Conservation (phyloP, 2,888 invertebrate species). For the Xylota segnis region DNA sequence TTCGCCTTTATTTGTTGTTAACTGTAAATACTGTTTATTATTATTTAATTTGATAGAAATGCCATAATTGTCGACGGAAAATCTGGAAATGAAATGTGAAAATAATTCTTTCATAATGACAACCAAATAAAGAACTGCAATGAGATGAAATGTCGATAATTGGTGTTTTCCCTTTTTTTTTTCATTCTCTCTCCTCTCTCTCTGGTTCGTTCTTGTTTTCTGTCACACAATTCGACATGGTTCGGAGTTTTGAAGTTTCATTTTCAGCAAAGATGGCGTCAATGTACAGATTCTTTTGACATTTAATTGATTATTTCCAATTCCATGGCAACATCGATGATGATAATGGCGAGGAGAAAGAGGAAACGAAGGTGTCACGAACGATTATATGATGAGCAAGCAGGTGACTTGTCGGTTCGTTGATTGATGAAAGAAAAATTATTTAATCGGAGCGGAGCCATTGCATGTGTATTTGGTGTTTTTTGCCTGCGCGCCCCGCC, state of each 20-base stretch:
- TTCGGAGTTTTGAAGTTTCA: conserved; percentile 5
- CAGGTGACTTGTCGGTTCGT: conserved; percentile 26
- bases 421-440: conserved; percentile 43
- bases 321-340: background rate
- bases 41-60: conserved; percentile 52
- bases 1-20: conserved; percentile 47
- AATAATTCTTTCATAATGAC: conserved; percentile 35
- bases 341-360: background rate
- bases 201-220: background rate
- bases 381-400: conserved; percentile 38
- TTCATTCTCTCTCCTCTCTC: background rate
- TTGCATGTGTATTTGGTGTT: conserved; percentile 4
- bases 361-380: conserved; percentile 13
- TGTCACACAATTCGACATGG: conserved; percentile 1
- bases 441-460: conserved; percentile 18
- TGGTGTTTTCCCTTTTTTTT: conserved; percentile 43
- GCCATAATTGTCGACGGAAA: conserved; percentile 49
- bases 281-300: background rate
- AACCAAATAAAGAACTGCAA: conserved; percentile 56
- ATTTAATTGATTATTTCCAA: conserved; percentile 6
- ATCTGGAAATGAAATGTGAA: conserved; percentile 32
- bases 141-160: conserved; percentile 25
- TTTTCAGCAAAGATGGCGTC: conserved; percentile 19
- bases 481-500: background rate
- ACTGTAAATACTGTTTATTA: conserved; percentile 57